Base-by-base conservation (phyloP, 1,140 invertebrate genomes). In the Diprion similis region DNA sequence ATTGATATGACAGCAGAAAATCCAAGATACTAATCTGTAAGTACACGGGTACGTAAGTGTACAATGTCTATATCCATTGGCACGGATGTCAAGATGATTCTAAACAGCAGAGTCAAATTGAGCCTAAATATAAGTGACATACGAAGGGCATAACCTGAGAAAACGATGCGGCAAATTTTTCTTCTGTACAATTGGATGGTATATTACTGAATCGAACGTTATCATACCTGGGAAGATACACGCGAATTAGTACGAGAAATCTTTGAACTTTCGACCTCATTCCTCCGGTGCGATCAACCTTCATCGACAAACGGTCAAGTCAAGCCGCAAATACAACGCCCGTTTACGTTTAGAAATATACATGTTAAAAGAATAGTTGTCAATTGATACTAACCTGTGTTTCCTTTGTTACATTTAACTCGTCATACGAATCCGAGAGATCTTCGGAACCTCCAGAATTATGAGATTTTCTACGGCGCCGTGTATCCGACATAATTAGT, bases 401-500 rank as follows among this genome's bases (percentile, higher is more conserved):
- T 73, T 85, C 86, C 77, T 86, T 86, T 13, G 85, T 84, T 13
- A 79, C 79, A 67, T 85, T 87, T 17, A 87, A 76, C 46, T 87
- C 87, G 10, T 88, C 85, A 72, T 81, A 84, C 1, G 85, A 87
- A 24, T 86, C 86, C 8, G 86, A 87, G 9, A 86, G 78, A 76
- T 88, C 87, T 68, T 87, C 87, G 2, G 86, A 86, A 51, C 79
- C 84, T n/a, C 82, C 82, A 15, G 86, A 88, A 64, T 86, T 82
- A 70, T 83, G 78, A 24, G 83, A 84, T 71, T 84, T 87, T 68
- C 86, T 82, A 77, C 87, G 85, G 76, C 85, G 85, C 73, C 86
- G 80, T 59, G 79, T 79, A 77, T 87, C 86, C 68, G 87, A 87
- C 87, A 88, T 88, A 37, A 46, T 80, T 84, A 72, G 11, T 48